Percentiles rank a stretch among this genome's conserved stretches.
Conservation (phyloP, 2,113 vertebrate genomes). For the human (Homo sapiens) region DNA sequence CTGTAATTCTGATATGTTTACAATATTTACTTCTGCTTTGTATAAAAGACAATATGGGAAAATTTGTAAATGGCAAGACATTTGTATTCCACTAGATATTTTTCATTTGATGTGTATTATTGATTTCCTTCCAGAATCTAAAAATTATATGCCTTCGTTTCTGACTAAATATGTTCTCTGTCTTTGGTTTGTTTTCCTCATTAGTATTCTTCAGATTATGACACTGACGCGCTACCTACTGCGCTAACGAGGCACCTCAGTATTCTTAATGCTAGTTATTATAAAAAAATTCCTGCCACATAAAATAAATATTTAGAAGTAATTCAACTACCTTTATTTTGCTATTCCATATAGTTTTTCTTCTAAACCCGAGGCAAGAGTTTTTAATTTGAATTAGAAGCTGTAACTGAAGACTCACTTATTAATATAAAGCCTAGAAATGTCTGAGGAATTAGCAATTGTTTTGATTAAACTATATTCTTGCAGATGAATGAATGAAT, state of each 20-base stretch:
- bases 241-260: too few species aligned
- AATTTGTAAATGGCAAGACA: neutral
- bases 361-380: neutral
- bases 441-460: slow-evolving; percentile 65
- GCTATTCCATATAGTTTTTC: neutral
- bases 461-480: slow-evolving; percentile 64
- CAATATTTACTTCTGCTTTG: neutral
- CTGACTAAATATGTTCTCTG: neutral
- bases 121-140: neutral
- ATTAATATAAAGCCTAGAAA: slow-evolving; percentile 40
- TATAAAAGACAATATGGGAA: neutral
- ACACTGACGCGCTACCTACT: too few species aligned
- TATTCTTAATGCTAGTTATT: neutral
- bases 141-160: neutral
- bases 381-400: slow-evolving; percentile 49
- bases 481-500: slow-evolving; percentile 63
- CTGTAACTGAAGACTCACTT: slow-evolving; percentile 29
- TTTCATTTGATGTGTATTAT: neutral
- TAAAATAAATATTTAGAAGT: neutral
- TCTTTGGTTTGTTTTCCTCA: neutral
- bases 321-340: slow-evolving; percentile 25
- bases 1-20: neutral
- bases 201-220: neutral
- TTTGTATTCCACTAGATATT: neutral
- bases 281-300: neutral